A percentile compares a stretch with the other conserved stretches of the same genome.
Conservation (phyloP, 2,797 vertebrate species). For the Esox lucius region DNA sequence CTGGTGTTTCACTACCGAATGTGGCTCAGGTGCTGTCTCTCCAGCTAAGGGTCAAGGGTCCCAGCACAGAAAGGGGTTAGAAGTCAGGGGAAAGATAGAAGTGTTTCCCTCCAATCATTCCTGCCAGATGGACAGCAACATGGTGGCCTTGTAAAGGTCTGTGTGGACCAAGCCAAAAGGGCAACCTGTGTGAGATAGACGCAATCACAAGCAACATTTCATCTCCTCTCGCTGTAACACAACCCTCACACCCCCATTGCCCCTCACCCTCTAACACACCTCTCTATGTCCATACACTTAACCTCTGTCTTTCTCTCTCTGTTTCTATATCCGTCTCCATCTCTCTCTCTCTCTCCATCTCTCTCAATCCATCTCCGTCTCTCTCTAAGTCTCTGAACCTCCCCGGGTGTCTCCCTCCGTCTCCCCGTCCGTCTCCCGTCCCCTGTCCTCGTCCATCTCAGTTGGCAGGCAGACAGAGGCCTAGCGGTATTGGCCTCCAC, state of each 20-base stretch:
- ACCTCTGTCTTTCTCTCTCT: no score
- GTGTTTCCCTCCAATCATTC: constrained; percentile 55
- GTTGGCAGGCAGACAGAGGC: constrained; percentile 30
- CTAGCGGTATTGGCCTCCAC: constrained; percentile 34
- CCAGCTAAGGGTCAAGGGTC: constrained; percentile 31
- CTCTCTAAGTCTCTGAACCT: no score
- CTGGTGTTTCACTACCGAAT: no score
- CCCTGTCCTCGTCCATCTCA: constrained; percentile 15
- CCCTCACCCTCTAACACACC: no score
- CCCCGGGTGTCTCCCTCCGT: constrained; percentile 1
- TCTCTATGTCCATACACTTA: no score
- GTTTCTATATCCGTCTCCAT: no score
- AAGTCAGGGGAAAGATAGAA: constrained; percentile 52
- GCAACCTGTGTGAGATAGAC: constrained; percentile 42
- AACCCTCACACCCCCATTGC: no score
- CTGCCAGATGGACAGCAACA: constrained; percentile 49
- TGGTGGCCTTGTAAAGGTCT: constrained; percentile 36
- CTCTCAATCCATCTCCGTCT: no score
- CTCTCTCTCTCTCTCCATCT: no score
- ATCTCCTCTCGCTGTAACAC: not conserved
- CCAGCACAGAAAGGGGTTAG: constrained; percentile 49
- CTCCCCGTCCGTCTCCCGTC: no score
- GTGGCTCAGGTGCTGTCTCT: not conserved
- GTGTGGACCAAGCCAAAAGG: constrained; percentile 51
- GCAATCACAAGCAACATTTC: not conserved